Conservation (phyloP, 2,888 invertebrate genomes). For the Eutolmus rufibarbis region DNA sequence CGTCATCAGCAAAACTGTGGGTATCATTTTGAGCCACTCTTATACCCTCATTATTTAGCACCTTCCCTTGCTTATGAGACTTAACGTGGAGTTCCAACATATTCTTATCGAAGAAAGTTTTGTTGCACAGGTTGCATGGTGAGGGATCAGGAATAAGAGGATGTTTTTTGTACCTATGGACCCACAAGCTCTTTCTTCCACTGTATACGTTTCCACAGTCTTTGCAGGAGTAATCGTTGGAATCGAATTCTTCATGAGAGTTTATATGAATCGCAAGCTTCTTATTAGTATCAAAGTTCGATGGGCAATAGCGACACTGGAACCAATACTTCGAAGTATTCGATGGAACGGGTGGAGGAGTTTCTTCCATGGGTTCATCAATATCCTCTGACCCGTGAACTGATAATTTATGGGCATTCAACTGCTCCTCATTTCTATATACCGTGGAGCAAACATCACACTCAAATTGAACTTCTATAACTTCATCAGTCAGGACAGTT, state of each 20-base stretch:
- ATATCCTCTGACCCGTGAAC: conserved; percentile 53
- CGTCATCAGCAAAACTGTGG: conserved; percentile 48
- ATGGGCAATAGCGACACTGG: conserved; percentile 62
- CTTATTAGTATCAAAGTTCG: conserved; percentile 62
- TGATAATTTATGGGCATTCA: conserved; percentile 58
- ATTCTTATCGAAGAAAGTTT: conserved; percentile 61
- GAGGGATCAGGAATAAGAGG: conserved; percentile 61
- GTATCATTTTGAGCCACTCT: conserved; percentile 52
- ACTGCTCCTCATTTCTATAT: conserved; percentile 58
- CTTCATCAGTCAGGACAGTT: conserved; percentile 58
- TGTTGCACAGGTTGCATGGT: conserved; percentile 60
- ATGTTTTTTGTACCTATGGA: conserved; percentile 63
- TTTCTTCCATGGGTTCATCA: not conserved
- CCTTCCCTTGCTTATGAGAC: conserved; percentile 41
- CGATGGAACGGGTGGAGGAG: not conserved
- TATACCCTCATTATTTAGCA: not conserved
- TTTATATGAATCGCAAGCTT: conserved; percentile 63
- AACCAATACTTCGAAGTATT: conserved; percentile 53
- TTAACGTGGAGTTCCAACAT: conserved; percentile 60
- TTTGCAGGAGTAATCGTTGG: conserved; percentile 62
- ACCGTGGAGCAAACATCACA: conserved; percentile 62
- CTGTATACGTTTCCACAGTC: conserved; percentile 63
- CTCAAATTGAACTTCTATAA: conserved; percentile 58
- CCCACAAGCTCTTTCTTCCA: conserved; percentile 63
- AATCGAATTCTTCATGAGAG: conserved; percentile 62